phyloP scores from a whole-genome alignment of 2,888 invertebrate genomes.

The Cephus rjabovi region DNA sequence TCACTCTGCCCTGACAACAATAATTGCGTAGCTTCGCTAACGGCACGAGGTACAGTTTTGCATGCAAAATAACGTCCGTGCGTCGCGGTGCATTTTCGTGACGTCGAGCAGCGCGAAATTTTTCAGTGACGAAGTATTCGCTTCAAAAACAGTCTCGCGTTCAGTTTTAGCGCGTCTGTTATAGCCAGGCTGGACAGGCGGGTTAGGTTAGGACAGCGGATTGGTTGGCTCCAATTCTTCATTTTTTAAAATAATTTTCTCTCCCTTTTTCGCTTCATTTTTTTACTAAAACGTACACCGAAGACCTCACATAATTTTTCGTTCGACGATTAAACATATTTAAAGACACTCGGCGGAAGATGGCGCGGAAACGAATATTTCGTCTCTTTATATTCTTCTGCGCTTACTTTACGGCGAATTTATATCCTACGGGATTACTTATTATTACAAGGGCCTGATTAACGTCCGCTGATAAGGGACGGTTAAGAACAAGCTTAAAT shows the following conservation, averaged over 20 bases:
- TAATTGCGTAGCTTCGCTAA: constrained; percentile 29
- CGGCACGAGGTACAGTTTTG: constrained; percentile 22
- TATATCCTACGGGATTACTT: not conserved
- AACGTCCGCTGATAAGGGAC: not conserved
- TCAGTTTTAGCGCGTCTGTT: not conserved
- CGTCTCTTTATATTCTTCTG: not conserved
- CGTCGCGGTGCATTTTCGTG: not conserved
- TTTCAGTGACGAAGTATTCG: not conserved
- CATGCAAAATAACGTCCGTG: constrained; percentile 31
- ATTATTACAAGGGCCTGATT: not conserved
- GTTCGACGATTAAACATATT: not conserved
- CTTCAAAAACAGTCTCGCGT: not conserved
- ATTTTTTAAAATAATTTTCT: not conserved
- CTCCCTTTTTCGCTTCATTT: not conserved
- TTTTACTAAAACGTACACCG: not conserved
- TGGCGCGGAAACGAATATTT: not conserved
- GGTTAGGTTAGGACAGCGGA: not conserved
- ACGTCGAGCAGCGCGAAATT: not conserved
- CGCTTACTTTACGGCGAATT: not conserved
- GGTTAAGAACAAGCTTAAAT: constrained; percentile 33
- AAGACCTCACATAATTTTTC: not conserved
- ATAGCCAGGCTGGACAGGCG: not conserved
- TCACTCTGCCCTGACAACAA: constrained; percentile 36
- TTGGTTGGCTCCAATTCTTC: not conserved
- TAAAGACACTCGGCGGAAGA: not conserved